phyloP scores from a whole-genome alignment of 2,113 vertebrate genomes.

The Salvator merianae region DNA sequence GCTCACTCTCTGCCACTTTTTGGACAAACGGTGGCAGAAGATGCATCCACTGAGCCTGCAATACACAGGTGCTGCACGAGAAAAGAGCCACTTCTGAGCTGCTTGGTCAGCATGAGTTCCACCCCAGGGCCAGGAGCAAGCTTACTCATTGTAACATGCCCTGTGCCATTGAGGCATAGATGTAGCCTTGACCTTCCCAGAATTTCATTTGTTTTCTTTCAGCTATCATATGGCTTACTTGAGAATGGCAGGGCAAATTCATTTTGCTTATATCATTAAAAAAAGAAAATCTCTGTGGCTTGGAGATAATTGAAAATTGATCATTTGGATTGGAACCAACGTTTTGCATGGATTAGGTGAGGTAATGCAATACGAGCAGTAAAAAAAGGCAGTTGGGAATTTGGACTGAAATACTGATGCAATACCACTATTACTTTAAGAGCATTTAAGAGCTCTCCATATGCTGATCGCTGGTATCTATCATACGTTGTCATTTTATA shows the following conservation, averaged over 20 bases:
- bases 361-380: neutral
- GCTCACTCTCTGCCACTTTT: too few relatives aligned
- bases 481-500: neutral
- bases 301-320: neutral
- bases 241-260: conserved; percentile 6
- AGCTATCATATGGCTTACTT: conserved; percentile 9
- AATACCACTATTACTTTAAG: neutral
- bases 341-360: neutral
- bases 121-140: too few relatives aligned
- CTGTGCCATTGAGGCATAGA: too few relatives aligned
- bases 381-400: neutral
- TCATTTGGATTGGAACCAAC: neutral
- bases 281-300: neutral
- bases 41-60: too few relatives aligned
- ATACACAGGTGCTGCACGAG: too few relatives aligned
- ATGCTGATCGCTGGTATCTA: neutral
- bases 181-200: neutral
- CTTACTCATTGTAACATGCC: too few relatives aligned
- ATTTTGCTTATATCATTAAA: neutral
- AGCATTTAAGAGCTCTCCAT: neutral
- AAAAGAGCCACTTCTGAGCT: too few relatives aligned
- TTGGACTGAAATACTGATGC: neutral
- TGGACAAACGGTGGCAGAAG: too few relatives aligned
- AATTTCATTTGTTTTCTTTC: conserved; percentile 21
- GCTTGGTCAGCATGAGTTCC: too few relatives aligned